Evolutionary conservation across 1,140 invertebrate species (phyloP).

Genomic region (Rhagoletis pomonella): DNA sequence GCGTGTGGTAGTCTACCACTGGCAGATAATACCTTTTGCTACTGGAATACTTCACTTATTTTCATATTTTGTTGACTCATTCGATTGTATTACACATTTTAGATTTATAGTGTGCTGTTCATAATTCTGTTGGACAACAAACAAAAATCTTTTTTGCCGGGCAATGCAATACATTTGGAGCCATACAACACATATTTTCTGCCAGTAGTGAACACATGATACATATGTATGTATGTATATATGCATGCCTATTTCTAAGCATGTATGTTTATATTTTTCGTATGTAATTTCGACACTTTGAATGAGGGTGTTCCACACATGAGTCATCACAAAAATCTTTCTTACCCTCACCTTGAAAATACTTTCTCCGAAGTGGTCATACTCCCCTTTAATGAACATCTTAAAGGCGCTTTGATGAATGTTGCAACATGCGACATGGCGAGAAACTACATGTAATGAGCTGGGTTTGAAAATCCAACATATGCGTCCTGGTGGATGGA

Average conservation of each 20-base stretch:
- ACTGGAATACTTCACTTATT: neutral
- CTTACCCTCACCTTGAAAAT: constrained; percentile 19
- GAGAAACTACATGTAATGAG: constrained; percentile 68
- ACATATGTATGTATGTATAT: neutral
- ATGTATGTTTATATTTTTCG: too few relatives aligned
- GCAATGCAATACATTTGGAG: neutral
- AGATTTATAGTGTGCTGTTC: neutral
- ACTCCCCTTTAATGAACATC: constrained; percentile 43
- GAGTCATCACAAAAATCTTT: constrained; percentile 14
- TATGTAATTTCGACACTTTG: constrained; percentile 9
- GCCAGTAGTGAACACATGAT: neutral
- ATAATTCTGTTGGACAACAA: neutral
- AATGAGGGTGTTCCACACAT: neutral
- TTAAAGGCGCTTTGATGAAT: constrained; percentile 67
- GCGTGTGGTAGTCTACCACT: neutral
- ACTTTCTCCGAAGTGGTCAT: neutral
- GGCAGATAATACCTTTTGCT: neutral
- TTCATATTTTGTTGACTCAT: constrained; percentile 36
- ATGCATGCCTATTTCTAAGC: too few relatives aligned
- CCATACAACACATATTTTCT: constrained; percentile 6
- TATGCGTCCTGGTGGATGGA: constrained; percentile 63
- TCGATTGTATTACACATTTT: neutral
- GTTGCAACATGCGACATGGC: constrained; percentile 58
- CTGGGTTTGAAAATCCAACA: constrained; percentile 64
- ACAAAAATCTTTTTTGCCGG: neutral